Evolutionary conservation across 2,888 invertebrate species (phyloP).

Genomic region (Sinelater perroti): DNA sequence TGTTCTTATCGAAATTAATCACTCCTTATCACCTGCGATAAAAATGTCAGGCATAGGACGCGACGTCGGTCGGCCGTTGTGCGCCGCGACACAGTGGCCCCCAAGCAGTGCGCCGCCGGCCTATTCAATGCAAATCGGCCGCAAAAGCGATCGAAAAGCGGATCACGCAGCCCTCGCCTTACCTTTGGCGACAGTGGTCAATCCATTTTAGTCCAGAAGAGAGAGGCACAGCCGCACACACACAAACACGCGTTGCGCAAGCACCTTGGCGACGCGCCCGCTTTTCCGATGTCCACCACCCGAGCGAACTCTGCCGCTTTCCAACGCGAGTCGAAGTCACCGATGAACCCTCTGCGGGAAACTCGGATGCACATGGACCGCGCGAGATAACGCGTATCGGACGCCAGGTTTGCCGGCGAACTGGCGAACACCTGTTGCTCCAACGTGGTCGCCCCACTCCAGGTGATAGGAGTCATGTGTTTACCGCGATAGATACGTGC

Average conservation of each 20-base stretch:
- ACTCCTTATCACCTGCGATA: too few species aligned
- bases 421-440: conserved; percentile 50
- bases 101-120: too few species aligned
- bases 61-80: too few species aligned
- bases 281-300: background rate
- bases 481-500: conserved; percentile 15
- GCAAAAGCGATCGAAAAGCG: conserved; percentile 8
- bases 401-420: conserved; percentile 44
- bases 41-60: too few species aligned
- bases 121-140: background rate
- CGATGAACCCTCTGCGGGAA: too few species aligned
- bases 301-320: too few species aligned
- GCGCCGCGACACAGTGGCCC: too few species aligned
- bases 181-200: conserved; percentile 9
- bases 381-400: conserved; percentile 20
- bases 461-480: conserved; percentile 29
- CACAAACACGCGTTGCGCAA: conserved; percentile 13
- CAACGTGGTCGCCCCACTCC: conserved; percentile 44
- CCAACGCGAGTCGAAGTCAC: too few species aligned
- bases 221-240: background rate
- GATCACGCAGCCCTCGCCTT: conserved; percentile 1
- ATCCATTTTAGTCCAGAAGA: conserved; percentile 8
- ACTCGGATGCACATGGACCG: too few species aligned
- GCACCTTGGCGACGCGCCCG: background rate
- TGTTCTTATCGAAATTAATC: too few species aligned